A percentile compares a stretch with the other conserved stretches of the same genome.
phyloP scores from a whole-genome alignment of 1,140 invertebrate species.

The Caenorhabditis elegans region DNA sequence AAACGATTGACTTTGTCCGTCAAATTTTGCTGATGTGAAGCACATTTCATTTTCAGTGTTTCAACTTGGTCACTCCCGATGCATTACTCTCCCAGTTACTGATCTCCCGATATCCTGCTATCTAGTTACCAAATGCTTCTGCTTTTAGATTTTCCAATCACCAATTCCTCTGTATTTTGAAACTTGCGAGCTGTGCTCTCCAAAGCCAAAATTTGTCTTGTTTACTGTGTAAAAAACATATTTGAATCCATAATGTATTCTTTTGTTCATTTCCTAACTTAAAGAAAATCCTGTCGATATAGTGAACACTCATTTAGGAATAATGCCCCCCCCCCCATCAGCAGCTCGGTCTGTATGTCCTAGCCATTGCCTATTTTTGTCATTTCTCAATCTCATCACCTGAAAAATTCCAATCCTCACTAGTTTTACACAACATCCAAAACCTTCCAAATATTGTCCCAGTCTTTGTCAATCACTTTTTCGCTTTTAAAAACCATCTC shows the following conservation, averaged over 20 bases:
- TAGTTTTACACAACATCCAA: background rate
- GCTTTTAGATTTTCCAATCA: background rate
- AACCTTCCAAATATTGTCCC: too few relatives aligned
- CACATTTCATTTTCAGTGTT: background rate
- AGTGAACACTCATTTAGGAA: background rate
- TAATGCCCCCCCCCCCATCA: background rate
- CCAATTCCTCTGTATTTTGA: background rate
- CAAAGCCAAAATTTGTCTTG: background rate
- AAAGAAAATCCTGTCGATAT: background rate
- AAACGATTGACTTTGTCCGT: constrained; percentile 3
- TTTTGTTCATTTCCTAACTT: background rate
- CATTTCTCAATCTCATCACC: background rate
- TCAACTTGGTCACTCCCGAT: too few relatives aligned
- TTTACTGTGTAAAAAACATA: background rate
- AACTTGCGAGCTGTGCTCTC: background rate
- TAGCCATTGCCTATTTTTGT: constrained; percentile 4
- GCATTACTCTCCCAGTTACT: background rate
- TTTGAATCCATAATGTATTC: background rate
- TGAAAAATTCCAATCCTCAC: background rate
- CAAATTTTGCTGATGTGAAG: background rate
- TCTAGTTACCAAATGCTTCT: too few relatives aligned
- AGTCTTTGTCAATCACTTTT: background rate
- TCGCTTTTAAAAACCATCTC: too few relatives aligned
- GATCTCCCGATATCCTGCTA: background rate
- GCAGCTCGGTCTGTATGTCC: constrained; percentile 8